phyloP scores from a whole-genome alignment of 2,888 invertebrate genomes.

The Tribolium freemani region DNA sequence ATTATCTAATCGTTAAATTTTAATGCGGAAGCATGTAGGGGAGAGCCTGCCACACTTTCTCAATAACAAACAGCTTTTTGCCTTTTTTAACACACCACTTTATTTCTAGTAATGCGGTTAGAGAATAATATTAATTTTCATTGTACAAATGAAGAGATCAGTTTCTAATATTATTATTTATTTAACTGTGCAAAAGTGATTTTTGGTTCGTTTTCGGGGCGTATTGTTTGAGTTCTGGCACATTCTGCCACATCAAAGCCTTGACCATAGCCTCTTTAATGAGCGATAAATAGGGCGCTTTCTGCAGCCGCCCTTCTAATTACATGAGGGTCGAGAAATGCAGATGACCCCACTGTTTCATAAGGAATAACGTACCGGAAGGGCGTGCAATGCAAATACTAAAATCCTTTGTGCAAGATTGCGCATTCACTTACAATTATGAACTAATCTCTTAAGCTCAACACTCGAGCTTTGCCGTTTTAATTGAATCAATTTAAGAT shows the following conservation, averaged over 20 bases:
- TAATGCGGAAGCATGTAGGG: neutral
- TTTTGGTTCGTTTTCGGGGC: neutral
- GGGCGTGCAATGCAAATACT: conserved; percentile 25
- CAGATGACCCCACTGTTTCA: conserved; percentile 13
- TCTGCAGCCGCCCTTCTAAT: conserved; percentile 2
- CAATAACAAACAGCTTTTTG: too few relatives aligned
- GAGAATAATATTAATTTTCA: too few relatives aligned
- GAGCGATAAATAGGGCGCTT: neutral
- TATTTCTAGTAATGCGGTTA: too few relatives aligned
- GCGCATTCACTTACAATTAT: conserved; percentile 29
- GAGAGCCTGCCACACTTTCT: too few relatives aligned
- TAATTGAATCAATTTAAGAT: conserved; percentile 1
- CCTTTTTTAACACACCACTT: too few relatives aligned
- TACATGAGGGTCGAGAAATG: conserved; percentile 11
- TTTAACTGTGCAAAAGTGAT: neutral
- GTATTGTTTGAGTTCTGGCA: neutral
- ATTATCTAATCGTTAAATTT: neutral
- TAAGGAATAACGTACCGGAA: neutral
- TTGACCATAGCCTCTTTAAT: neutral
- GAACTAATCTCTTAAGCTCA: conserved; percentile 12
- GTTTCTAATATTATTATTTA: too few relatives aligned
- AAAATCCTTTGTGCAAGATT: conserved; percentile 30
- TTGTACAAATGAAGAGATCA: too few relatives aligned
- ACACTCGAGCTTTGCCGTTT: conserved; percentile 11
- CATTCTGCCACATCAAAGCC: neutral